Evolutionary conservation across 2,888 invertebrate genomes (phyloP).

Genomic region (Eristalis arbustorum): DNA sequence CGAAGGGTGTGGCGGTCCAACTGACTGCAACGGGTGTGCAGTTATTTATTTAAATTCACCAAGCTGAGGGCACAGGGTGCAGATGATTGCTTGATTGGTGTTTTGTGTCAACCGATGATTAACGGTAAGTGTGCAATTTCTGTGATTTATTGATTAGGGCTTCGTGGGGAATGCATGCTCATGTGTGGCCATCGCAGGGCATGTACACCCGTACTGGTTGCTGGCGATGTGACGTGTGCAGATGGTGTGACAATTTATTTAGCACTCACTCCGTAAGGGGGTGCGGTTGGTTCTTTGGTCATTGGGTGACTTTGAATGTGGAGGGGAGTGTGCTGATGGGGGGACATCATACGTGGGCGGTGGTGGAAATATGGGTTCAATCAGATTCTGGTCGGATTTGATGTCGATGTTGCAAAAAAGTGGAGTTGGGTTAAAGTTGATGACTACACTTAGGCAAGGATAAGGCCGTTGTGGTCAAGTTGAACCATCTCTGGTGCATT

Average conservation of each 20-base stretch:
- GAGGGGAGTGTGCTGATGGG: too few species aligned
- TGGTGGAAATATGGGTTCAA: too few species aligned
- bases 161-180: background rate
- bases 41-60: conserved; percentile 59
- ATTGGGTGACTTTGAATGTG: background rate
- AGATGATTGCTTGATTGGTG: conserved; percentile 57
- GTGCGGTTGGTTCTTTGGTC: background rate
- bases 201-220: background rate
- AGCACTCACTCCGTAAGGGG: background rate
- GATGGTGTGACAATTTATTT: background rate
- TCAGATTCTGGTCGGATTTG: too few species aligned
- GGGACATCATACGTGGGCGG: too few species aligned
- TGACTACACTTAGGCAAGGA: too few species aligned
- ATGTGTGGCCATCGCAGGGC: background rate
- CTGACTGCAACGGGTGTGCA: background rate
- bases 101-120: conserved; percentile 50
- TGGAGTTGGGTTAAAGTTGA: too few species aligned
- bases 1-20: background rate
- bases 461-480: too few species aligned
- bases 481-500: too few species aligned
- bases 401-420: too few species aligned
- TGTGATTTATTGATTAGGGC: conserved; percentile 58
- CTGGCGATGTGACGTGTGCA: background rate
- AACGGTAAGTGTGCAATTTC: conserved; percentile 51
- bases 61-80: conserved; percentile 23